Base-by-base conservation (phyloP, 2,797 vertebrate genomes). In the Typhlichthys subterraneus region DNA sequence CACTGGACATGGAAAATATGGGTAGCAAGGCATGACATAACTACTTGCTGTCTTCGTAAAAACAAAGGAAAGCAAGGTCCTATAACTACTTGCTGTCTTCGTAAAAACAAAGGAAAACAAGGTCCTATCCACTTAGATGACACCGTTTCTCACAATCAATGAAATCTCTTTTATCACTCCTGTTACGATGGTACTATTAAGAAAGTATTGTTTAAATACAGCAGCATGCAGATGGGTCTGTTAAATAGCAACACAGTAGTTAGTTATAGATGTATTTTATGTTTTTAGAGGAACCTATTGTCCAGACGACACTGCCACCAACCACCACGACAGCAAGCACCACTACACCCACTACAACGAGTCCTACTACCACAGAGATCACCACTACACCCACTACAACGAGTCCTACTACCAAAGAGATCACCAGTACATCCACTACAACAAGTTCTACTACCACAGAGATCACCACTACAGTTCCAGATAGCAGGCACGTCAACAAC, bases 221-320 rank as follows among this genome's bases (percentile, higher is more conserved):
- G 62, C 45, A 58, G 50, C 29, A 11, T 62, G 48, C 31, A 60
- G 47, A 61, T 61, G 38, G 66, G 62, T 17, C 12, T 56, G 62
- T 12, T 58, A 56, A 80, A 65, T 59, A 53, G 19, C 58, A 47
- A 12, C 14, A 49, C 7, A 61, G 71, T 76, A 5, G 23, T 1
- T 69, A 53, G 7, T 45, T 84, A 80, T 67, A 63, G 58, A 70
- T 59, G 50, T 51, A 42, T 76, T 61, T 81, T 31, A 76, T 74
- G 55, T 84, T 83, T 53, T 72, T 83, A 93, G 92, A 94, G 90
- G 93, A 94, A n/a, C 15, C 88, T 65, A 72, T 88, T n/a, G 65
- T 87, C 54, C 91, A 93, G 84, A 96, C 93, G 69, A 95, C 94
- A 4, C 80, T 83, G 69, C 87, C 51, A 0, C 85, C 93, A 1